Evolutionary conservation across 2,113 vertebrate species (phyloP).

Genomic region (Anoplopoma fimbria): DNA sequence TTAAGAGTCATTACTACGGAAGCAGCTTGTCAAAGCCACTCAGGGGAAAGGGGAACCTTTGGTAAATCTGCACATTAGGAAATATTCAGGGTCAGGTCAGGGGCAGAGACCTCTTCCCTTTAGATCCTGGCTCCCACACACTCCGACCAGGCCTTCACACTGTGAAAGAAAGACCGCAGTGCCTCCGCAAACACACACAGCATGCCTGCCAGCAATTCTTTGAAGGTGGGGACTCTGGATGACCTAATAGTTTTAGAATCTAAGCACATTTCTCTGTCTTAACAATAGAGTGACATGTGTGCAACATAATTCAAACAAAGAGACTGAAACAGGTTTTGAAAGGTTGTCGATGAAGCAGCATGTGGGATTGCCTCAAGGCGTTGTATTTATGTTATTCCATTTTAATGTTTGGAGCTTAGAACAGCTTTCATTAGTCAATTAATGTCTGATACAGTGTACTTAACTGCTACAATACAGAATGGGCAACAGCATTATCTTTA

Average conservation of each 20-base stretch:
- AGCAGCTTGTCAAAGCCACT: constrained; percentile 85
- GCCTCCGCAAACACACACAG: constrained; percentile 77
- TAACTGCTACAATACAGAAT: constrained; percentile 24
- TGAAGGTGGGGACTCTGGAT: constrained; percentile 64
- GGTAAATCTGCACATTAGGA: constrained; percentile 78
- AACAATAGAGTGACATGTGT: constrained; percentile 37
- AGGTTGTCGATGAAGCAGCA: constrained; percentile 24
- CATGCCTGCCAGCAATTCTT: constrained; percentile 72
- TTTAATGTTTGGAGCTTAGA: constrained; percentile 33
- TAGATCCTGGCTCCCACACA: constrained; percentile 79
- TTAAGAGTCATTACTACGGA: constrained; percentile 83
- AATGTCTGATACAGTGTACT: constrained; percentile 22
- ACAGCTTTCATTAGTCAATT: constrained; percentile 30
- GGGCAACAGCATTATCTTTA: constrained; percentile 10
- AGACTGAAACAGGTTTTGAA: constrained; percentile 35
- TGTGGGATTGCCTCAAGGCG: constrained; percentile 19
- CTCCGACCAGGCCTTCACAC: constrained; percentile 74
- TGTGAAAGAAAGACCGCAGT: constrained; percentile 70
- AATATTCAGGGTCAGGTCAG: constrained; percentile 83
- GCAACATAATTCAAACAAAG: constrained; percentile 35
- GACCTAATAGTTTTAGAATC: constrained; percentile 73
- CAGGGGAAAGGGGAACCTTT: constrained; percentile 75
- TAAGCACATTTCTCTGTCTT: constrained; percentile 43
- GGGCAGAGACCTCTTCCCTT: constrained; percentile 78
- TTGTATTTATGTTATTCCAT: constrained; percentile 19